Base-by-base conservation (phyloP, 2,797 vertebrate genomes). In the Enteromius fasciolatus region DNA sequence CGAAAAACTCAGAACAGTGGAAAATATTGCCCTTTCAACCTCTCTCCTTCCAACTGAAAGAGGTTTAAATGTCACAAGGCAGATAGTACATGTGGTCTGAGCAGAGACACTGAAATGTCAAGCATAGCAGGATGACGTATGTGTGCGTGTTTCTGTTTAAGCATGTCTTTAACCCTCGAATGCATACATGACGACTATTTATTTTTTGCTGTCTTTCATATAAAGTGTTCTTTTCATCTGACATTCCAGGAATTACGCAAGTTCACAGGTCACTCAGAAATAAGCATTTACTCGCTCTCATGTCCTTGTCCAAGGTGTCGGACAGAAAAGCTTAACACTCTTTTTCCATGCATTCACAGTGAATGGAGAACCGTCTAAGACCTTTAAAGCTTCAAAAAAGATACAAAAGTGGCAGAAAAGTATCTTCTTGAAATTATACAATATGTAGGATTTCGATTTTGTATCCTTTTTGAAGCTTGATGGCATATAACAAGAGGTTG, bases 1-100 rank as follows among this genome's bases (percentile, higher is more conserved):
- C 20, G 69, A 11, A 63, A 63, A 81, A 80, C 28, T 28, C 74
- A 83, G 75, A 79, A 79, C 61, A 63, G 63, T 75, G 33, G 78
- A 84, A 69, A 76, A 76, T 12, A 69, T 61, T 33, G 39, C 25
- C 63, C 76, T 75, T 80, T 68, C 70, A 80, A 75, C 83, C 77
- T 36, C 59, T 81, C 69, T 81, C 69, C 59, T 50, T 81, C 69
- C 44, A 23, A 66, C 69, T 74, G 69, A 81, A 63, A 81, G 44
- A 61, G 67, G 91, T 89, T 88, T 89, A 94, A 92, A 93, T 91
- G 92, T 93, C 91, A 93, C 82, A 89, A 89, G 90, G 90, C 90
- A 90, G 87, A 88, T 86, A 50, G 80, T 86, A 66, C 92, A 91
- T 90, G 90, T 87, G 89, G 86, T 81, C 84, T 87, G 87, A 90